Evolutionary conservation across 2,113 vertebrate species (phyloP), one percentile per base, ranked within the genome.

Genomic region (Sinocyclocheilus anophthalmus): DNA sequence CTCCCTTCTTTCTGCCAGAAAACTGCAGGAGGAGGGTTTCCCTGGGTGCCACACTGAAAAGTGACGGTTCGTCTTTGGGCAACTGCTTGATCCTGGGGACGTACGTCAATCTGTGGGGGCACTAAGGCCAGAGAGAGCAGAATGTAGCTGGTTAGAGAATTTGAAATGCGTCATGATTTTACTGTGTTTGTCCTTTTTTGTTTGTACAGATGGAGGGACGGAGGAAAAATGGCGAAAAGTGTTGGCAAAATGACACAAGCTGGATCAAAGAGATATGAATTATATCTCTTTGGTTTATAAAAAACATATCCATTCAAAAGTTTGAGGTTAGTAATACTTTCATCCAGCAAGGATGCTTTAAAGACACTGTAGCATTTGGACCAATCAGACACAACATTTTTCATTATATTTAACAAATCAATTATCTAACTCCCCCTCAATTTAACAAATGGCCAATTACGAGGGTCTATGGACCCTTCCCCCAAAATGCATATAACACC

Each of bases 1-100:
- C 97, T 99, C 90, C 98, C 98, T 95, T 99, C 98, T 92, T 98
- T 99, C 93, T 99, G 97, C 98, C 98, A 99, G 93, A 99, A 99
- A 84, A 99, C 97, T 89, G 98, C 97, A 88, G 98, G 98, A 86
- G 96, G 97, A 57, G 98, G 98, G 90, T 99, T 98, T 93, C 97
- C 97, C 90, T 96, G 97, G 37, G 98, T 98, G 94, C 97, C 96
- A 91, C 98, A 99, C 77, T 95, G 95, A 93, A 99, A 99, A 87
- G 95, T 96, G 90, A 97, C 93, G 42, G 96, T 97, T 90, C 95
- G 95, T 84, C 98, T 97, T 90, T 98, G 97, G 72, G 95, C 94
- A 87, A 97, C 96, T 92, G 97, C 97, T 94, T 99, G 98, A 95
- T 99, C 97, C 87, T 95, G 93, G 77, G 98, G 98, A 89, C 96